Evolutionary conservation across 2,113 vertebrate species (phyloP), one percentile per base, ranked within the genome.

Genomic region (Psittacula cyanocephala): DNA sequence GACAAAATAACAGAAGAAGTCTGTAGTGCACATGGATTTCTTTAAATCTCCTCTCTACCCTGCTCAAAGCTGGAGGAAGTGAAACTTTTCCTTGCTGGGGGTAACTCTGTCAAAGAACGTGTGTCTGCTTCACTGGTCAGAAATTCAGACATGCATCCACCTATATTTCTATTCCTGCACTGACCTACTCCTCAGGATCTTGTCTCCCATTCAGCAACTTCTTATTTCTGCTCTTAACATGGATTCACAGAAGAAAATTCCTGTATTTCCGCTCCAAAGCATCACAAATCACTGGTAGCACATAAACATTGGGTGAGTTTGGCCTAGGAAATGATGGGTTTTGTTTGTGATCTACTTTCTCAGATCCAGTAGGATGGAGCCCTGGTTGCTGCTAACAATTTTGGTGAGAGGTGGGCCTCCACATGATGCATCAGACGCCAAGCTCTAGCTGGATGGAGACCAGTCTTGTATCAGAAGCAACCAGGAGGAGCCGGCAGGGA

Each of bases 1-100:
- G 90, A 88, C 33, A 64, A 95, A 95, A 91, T 27, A 57, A 84
- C 86, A 95, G 94, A 96, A 87, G 75, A 77, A 92, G 70, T 91
- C 88, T 95, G 81, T 83, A 85, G 39, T 71, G 84, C 41, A 37
- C 6, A 28, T 92, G 86, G 83, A 63, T 93, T 95, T 91, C 71
- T 86, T 74, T 86, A 0, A 35, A 93, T 55, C 92, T 68, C 47
- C 44, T 53, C 22, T 65, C 16, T 25, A 46, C 7, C 7, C 63
- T 81, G 43, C n/a, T 67, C 13, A 23, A 1, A 28, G 19, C 59
- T 37, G 59, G 81, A 55, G 31, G 59, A 24, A 28, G 10, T 20
- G 41, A 33, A 50, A 55, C 10, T 44, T 39, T 57, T 62, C 50
- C 41, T 50, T 68, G 35, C 53, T 74, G 44, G 24, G 17, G 15